phyloP scores from a whole-genome alignment of 2,797 vertebrate species.

The Chelonia mydas region DNA sequence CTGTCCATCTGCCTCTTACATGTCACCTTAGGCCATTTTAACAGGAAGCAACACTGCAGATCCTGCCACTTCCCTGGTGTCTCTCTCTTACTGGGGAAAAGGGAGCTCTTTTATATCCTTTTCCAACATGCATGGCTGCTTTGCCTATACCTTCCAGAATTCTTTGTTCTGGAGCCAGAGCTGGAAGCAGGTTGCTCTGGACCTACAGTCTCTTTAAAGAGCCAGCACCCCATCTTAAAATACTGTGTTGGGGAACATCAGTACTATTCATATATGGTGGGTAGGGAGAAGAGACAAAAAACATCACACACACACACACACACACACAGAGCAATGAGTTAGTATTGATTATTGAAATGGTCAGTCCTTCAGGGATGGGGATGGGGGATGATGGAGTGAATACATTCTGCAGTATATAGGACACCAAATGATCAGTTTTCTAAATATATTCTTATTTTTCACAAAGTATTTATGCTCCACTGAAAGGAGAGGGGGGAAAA shows the following conservation, averaged over 20 bases:
- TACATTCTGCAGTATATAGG: background rate
- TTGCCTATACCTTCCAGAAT: background rate
- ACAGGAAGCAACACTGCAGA: background rate
- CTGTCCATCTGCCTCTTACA: background rate
- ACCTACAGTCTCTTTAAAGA: background rate
- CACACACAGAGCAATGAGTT: background rate
- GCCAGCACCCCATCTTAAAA: background rate
- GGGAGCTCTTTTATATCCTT: background rate
- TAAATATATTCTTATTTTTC: constrained; percentile 1
- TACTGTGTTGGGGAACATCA: background rate
- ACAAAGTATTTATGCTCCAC: background rate
- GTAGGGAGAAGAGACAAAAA: background rate
- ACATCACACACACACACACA: background rate
- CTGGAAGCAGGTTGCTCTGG: background rate
- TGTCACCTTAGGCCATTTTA: background rate
- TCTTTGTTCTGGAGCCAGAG: background rate
- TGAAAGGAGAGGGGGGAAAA: background rate
- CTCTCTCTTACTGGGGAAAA: background rate
- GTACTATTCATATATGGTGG: background rate
- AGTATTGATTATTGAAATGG: background rate
- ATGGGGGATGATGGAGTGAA: background rate
- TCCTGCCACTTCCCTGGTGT: background rate
- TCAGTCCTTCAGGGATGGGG: background rate
- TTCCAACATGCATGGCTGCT: background rate
- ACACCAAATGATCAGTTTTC: background rate